These are phyloP conservation scores for Athrips mouffetella DNA, from an alignment of 2,888 invertebrate species.

Conservation along the genomic window DNA sequence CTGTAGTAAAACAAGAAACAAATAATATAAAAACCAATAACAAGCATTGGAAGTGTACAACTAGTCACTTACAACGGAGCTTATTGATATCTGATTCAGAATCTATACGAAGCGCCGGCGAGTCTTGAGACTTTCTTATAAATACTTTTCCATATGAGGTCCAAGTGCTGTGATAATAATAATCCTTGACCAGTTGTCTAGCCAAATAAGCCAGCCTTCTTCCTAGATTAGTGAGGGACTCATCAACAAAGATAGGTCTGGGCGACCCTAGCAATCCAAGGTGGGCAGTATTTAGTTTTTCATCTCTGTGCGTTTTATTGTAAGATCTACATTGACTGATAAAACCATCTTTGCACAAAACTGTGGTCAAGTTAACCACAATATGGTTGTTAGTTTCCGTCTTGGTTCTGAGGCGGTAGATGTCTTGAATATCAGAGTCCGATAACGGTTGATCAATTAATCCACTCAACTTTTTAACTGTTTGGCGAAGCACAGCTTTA, in stretches of 20 bases:
- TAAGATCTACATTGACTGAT: constrained; percentile 11
- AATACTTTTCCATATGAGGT: constrained; percentile 9
- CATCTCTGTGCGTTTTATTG: constrained; percentile 1
- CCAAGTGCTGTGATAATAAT: constrained; percentile 7
- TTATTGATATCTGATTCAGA: neutral
- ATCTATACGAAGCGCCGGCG: neutral
- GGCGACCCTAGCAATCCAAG: constrained; percentile 5
- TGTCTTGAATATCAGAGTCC: constrained; percentile 12
- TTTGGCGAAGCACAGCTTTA: neutral
- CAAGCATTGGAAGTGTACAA: too few species aligned
- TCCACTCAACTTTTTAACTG: constrained; percentile 8
- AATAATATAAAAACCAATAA: too few species aligned
- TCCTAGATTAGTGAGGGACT: constrained; percentile 13
- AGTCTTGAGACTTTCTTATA: neutral
- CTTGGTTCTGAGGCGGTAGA: constrained; percentile 10
- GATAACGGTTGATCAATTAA: neutral
- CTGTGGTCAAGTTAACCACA: constrained; percentile 11
- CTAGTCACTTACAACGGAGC: neutral
- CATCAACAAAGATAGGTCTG: constrained; percentile 13
- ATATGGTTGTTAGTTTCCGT: constrained; percentile 11
- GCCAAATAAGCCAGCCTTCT: constrained; percentile 7
- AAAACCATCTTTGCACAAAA: constrained; percentile 7
- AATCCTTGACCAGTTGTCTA: neutral
- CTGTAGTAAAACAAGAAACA: too few species aligned
- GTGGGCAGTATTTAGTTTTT: constrained; percentile 2